Evolutionary conservation across 2,888 invertebrate genomes (phyloP), one percentile per base, ranked within the genome.

Genomic region (Parnassius orleans): DNA sequence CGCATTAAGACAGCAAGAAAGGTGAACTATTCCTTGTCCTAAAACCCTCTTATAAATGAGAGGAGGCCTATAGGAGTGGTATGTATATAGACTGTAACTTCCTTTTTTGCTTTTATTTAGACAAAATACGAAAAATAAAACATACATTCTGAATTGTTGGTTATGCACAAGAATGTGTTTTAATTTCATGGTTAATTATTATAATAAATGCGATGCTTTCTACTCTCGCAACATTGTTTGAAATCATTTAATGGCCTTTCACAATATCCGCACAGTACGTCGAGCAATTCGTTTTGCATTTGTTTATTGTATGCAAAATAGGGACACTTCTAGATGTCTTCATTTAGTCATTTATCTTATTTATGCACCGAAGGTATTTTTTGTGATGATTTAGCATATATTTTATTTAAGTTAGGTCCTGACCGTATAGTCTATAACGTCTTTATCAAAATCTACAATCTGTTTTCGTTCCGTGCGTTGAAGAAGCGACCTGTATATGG

Each of bases 231-330:
- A 46, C 33, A 47, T 47, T 42, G 48, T 57, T 50, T 19, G 46
- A 47, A 56, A 48, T 15, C 11, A 48, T 56, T 56, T 33, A 57
- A 57, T 43, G 57, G 15, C 24, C 42, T 19, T 19, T 10, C 24
- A 54, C 47, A 24, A 15, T 44, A 44, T 44, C 44, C 24, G 19
- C 24, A 15, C 47, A 33, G 10, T 14, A 15, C 53, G 14, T 61
- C 63, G 66, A 69, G 71, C 75, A 75, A 74, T 76, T 75, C 70
- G 71, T 77, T 76, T 71, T 67, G 70, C 69, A 24, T 68, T 72
- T 72, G 75, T 76, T 78, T 78, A 80, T 81, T 80, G 78, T 80
- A 80, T 79, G 79, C 75, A 79, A 81, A 81, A 72, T 69, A 76
- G 70, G 66, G 60, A 65, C 60, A 60, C 59, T 60, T 75, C 70